Conservation (phyloP, 2,888 invertebrate genomes). For the Serripes groenlandicus region DNA sequence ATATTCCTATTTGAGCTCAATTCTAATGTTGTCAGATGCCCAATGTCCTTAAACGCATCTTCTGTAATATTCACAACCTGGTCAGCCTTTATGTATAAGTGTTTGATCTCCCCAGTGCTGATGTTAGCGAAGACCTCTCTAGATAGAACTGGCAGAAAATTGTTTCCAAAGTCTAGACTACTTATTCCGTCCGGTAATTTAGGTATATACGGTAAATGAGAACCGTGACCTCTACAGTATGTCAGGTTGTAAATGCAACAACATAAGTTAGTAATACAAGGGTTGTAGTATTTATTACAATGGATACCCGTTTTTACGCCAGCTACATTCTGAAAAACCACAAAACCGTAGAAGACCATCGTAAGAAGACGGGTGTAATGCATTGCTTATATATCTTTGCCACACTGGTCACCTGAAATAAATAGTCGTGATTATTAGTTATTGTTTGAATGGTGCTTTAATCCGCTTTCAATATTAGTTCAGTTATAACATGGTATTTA, state of each 20-base stretch:
- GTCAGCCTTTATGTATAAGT: background rate
- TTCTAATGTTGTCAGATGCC: background rate
- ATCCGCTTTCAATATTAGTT: too few species aligned
- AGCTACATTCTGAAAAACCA: too few species aligned
- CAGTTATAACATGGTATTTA: too few species aligned
- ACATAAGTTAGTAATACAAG: background rate
- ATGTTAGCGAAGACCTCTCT: background rate
- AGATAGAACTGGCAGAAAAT: background rate
- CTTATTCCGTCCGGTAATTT: background rate
- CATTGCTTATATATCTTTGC: too few species aligned
- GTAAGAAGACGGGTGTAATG: too few species aligned
- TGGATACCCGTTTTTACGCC: too few species aligned
- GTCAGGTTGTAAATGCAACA: background rate
- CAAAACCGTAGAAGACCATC: too few species aligned
- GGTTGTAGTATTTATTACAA: too few species aligned
- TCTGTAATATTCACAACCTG: background rate
- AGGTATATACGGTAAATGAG: background rate
- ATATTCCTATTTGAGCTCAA: background rate
- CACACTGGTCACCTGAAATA: too few species aligned
- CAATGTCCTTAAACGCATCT: background rate
- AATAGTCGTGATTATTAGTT: too few species aligned
- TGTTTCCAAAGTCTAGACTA: background rate
- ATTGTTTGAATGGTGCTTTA: too few species aligned
- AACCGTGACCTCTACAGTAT: background rate
- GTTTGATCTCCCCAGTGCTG: background rate